phyloP scores from a whole-genome alignment of 2,888 invertebrate species.

The Nomada ferruginata region DNA sequence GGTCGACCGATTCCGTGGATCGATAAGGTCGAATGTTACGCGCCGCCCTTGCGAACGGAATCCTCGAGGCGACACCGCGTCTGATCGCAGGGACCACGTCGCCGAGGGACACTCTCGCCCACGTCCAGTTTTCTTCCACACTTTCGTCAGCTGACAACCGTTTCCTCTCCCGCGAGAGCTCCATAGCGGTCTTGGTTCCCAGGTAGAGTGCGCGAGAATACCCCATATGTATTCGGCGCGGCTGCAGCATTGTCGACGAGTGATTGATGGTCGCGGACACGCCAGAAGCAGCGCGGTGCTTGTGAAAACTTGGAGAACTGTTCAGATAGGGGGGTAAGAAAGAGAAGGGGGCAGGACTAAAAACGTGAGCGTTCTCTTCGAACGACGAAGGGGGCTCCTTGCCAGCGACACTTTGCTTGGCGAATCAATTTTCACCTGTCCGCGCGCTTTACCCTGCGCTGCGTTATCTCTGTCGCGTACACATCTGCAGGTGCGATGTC shows the following conservation, averaged over 20 bases:
- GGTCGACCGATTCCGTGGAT: conserved; percentile 52
- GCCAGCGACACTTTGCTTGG: neutral
- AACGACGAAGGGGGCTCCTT: conserved; percentile 1
- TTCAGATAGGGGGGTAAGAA: conserved; percentile 15
- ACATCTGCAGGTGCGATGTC: too few species aligned
- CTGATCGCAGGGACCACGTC: conserved; percentile 26
- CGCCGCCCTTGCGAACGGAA: conserved; percentile 34
- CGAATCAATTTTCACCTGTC: conserved; percentile 13
- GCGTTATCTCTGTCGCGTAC: neutral
- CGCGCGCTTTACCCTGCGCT: neutral
- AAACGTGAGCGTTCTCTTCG: conserved; percentile 3
- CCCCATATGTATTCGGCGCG: conserved; percentile 35
- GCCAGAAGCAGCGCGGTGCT: conserved; percentile 15
- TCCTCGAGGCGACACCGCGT: conserved; percentile 59
- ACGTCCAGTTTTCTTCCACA: conserved; percentile 63
- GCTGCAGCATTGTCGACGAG: conserved; percentile 21
- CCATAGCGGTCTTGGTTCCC: conserved; percentile 26
- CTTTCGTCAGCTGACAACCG: conserved; percentile 65
- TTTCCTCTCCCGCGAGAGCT: conserved; percentile 51
- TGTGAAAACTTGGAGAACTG: conserved; percentile 38
- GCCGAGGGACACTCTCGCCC: conserved; percentile 16
- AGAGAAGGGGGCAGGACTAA: neutral
- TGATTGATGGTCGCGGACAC: conserved; percentile 39
- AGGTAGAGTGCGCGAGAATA: conserved; percentile 51
- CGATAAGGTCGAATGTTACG: conserved; percentile 49